Evolutionary conservation across 1,140 invertebrate species (phyloP).

Genomic region (Pseudomyrmex cubaensis): DNA sequence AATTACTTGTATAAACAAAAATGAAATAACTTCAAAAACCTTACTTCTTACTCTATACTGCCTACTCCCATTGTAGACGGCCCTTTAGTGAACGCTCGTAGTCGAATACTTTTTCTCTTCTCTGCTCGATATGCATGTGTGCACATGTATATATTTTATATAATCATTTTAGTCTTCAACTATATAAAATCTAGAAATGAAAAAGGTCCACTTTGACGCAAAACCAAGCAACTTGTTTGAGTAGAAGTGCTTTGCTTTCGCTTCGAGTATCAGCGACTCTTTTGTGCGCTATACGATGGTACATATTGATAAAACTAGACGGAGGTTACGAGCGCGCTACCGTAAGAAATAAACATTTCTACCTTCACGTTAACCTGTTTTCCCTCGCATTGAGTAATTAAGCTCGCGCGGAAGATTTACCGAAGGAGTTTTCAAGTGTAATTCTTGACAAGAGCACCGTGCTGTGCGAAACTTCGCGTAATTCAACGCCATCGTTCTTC

Average conservation of each 20-base stretch:
- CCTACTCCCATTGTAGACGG: too few species aligned
- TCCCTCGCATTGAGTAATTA: too few species aligned
- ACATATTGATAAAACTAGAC: not conserved
- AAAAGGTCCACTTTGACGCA: not conserved
- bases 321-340: not conserved
- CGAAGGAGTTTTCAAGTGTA: constrained; percentile 34
- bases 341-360: not conserved
- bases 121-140: too few species aligned
- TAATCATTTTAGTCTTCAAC: not conserved
- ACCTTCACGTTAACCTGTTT: not conserved
- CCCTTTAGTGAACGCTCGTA: not conserved
- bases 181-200: not conserved
- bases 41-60: too few species aligned
- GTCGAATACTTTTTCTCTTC: not conserved
- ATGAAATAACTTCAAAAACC: too few species aligned
- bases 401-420: too few species aligned
- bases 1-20: too few species aligned
- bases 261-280: constrained; percentile 3
- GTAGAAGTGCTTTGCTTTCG: constrained; percentile 1
- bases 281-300: not conserved
- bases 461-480: constrained; percentile 60
- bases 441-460: not conserved
- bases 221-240: not conserved
- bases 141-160: too few species aligned
- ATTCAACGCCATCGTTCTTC: constrained; percentile 65